Evolutionary conservation across 1,140 invertebrate genomes (phyloP).

Genomic region (Calycopis cecrops): DNA sequence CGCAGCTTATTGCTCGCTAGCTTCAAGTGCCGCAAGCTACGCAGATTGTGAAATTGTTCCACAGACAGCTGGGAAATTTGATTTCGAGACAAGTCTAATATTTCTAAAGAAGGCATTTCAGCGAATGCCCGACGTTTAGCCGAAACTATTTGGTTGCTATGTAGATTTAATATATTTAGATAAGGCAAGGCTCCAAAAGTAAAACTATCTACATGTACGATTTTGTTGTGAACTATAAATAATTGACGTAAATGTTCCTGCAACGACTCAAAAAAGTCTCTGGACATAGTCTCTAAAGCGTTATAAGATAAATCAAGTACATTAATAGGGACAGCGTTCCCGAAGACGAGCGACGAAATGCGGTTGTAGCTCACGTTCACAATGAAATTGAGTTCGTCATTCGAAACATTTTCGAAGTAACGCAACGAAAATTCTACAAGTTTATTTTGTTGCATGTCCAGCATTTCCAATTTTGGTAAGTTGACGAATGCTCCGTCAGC

Average conservation of each 20-base stretch:
- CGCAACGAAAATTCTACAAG: slow-evolving; percentile 79
- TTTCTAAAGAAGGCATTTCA: slow-evolving; percentile 38
- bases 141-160: slow-evolving; percentile 81
- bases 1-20: slow-evolving; percentile 83
- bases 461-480: slow-evolving; percentile 77
- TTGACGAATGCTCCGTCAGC: slow-evolving; percentile 77
- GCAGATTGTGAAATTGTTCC: slow-evolving; percentile 81
- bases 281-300: slow-evolving; percentile 76
- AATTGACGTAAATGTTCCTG: slow-evolving; percentile 77
- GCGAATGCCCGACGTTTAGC: slow-evolving; percentile 57
- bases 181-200: slow-evolving; percentile 79
- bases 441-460: slow-evolving; percentile 84
- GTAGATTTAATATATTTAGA: slow-evolving; percentile 82
- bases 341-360: slow-evolving; percentile 76
- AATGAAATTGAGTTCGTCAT: slow-evolving; percentile 71
- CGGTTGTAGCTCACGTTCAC: slow-evolving; percentile 83
- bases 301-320: slow-evolving; percentile 82
- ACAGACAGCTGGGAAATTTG: slow-evolving; percentile 81
- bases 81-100: slow-evolving; percentile 43
- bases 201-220: slow-evolving; percentile 79
- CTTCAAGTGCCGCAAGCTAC: slow-evolving; percentile 82
- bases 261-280: slow-evolving; percentile 76
- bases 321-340: slow-evolving; percentile 75
- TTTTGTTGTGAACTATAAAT: slow-evolving; percentile 81
- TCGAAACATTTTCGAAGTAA: slow-evolving; percentile 79